Percentiles rank a stretch among this genome's conserved stretches.
Evolutionary conservation across 2,113 vertebrate species (phyloP).

Genomic region (Centropus unirufus): DNA sequence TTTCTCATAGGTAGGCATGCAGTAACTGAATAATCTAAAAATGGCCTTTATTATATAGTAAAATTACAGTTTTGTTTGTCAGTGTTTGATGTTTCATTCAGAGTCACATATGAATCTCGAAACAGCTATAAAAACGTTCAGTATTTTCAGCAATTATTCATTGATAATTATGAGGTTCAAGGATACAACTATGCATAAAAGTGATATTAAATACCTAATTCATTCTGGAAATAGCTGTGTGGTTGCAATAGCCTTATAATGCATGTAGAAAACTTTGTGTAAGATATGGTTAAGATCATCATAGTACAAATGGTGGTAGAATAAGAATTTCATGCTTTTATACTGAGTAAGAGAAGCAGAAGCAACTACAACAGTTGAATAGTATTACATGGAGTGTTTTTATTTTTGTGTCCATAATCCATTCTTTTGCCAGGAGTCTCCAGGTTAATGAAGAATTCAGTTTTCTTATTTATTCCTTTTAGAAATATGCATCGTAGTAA

Average conservation of each 20-base stretch:
- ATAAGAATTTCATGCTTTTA: neutral
- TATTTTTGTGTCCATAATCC: neutral
- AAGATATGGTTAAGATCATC: neutral
- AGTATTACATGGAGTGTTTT: neutral
- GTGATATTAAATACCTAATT: neutral
- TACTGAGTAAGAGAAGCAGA: neutral
- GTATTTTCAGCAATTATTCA: neutral
- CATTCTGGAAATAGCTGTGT: neutral
- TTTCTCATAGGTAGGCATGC: neutral
- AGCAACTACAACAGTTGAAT: neutral
- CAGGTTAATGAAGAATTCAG: neutral
- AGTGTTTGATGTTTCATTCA: neutral
- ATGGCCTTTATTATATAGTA: neutral
- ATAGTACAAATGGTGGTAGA: neutral
- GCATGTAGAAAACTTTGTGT: neutral
- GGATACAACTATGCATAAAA: neutral
- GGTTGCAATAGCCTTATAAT: neutral
- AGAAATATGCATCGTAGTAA: neutral
- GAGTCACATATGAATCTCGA: neutral
- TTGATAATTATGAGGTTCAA: neutral
- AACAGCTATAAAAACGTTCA: neutral
- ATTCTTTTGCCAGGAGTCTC: neutral
- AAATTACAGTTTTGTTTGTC: neutral
- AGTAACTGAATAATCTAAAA: neutral
- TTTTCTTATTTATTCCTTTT: neutral